Evolutionary conservation across 2,888 invertebrate species (phyloP), one percentile per base, ranked within the genome.

Genomic region (Cryptus armator): DNA sequence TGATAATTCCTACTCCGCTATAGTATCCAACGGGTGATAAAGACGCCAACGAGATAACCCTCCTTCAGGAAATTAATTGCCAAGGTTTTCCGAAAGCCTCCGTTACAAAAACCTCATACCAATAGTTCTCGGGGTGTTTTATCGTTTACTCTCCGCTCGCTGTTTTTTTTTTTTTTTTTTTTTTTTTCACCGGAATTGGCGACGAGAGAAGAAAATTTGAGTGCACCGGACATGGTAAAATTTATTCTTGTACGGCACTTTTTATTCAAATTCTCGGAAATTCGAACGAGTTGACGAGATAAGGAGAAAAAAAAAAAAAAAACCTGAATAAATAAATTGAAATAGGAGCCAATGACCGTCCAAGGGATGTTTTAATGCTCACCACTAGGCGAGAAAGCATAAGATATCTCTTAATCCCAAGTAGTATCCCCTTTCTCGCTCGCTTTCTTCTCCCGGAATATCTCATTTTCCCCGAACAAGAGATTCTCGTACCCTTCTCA

Each of bases 391-490:
- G 37, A 2, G 48, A 14, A 68, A 32, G 16, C 16, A 48, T 48
- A 29, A 37, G 37, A 51, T 70, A 70, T 70, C 32, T 53, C 32
- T 51, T 70, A 53, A 70, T 70, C 53, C 53, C 37, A 10, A 37
- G 19, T 51, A 37, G 19, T 51, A n/a, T 51, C 46, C 53, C 66
- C 43, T 66, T 44, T 16, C 70, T 16, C 10, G 10, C 46, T 51
- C 70, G 37, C 59, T 72, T 44, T 59, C 59, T 59, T 44, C 72
- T 59, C 72, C 43, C 12, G 72, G 59, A 59, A 72, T 72, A 37
- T 37, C 72, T 72, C 43, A 72, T 72, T 72, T 72, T 72, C 72
- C 1, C 12, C 44, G 72, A 62, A 72, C 59, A 72, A 59, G 59
- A 46, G 72, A 44, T 24, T 59, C 59, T 9, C 70, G n/a, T 48